Base-by-base conservation (phyloP, 2,797 vertebrate species). In the Protosalanx chinensis region DNA sequence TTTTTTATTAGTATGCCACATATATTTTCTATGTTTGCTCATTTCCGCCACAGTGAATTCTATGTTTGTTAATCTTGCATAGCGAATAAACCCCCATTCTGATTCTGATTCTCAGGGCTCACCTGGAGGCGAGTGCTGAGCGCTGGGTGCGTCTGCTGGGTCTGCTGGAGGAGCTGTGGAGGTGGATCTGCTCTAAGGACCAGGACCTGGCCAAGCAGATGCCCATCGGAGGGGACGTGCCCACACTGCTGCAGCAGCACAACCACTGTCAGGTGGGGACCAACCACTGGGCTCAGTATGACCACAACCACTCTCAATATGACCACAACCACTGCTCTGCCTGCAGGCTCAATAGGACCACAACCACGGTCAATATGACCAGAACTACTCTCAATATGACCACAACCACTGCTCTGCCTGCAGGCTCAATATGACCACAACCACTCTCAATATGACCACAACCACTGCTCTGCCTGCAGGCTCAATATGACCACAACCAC, bases 191-290 rank as follows among this genome's bases (percentile, higher is more conserved):
- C 35, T 58, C 85, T 41, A 97, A 98, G 89, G 96, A 97, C 53
- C 96, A 98, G 77, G 95, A 97, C 18, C 91, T 98, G n/a, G 93
- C 93, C 84, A 96, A 95, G 64, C 96, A 98, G 88, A 98, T 98
- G 97, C 97, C 97, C 2, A 86, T 98, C 2, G 97, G 95, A 78
- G 97, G 96, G 70, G 97, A 99, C 67, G 94, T 98, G 60, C 95
- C 95, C 62, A 95, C 95, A 27, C 86, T 99, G 75, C 93, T 97
- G 81, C 95, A 96, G 51, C 97, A 99, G 67, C 93, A 96, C 67
- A 96, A 93, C 81, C 94, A 96, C 84, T 97, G 95, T 87, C 89
- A 77, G 83, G 93, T 93, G 61, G 18, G 89, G 80, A 33, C 70
- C n/a, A 37, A n/a, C n/a, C n/a, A n/a, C n/a, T n/a, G n/a, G n/a